Evolutionary conservation across 2,888 invertebrate species (phyloP), one percentile per base, ranked within the genome.

Genomic region (Apomyelois bistriatella): DNA sequence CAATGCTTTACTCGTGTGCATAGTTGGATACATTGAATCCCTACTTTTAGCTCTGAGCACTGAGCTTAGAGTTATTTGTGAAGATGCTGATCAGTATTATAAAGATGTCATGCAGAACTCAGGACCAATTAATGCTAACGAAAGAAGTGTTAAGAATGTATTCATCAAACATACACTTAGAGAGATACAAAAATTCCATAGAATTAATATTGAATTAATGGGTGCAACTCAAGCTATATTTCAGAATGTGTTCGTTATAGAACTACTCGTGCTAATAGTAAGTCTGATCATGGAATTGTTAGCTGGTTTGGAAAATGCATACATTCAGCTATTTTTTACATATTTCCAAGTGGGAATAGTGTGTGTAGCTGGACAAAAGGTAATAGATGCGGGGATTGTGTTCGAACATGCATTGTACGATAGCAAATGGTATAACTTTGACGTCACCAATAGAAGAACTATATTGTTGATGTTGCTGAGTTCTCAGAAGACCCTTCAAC

Each of bases 381-480:
- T 85, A 0, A 73, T 78, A 48, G 79, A 85, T n/a, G 80, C 84
- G 0, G 74, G 72, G 53, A 13, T 59, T 0, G 47, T 52, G 0
- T 82, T 85, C 16, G 77, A 79, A 46, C 53, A 55, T 0, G 74
- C 84, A 0, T 72, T 85, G 0, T 85, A 84, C 35, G 63, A 64
- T 36, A 80, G 79, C 38, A 70, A 78, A 32, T 86, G 85, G 85
- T 85, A 85, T 60, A 76, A 77, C 13, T 83, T 82, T 17, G 70
- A 79, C 47, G 67, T 55, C 0, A 16, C 52, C 1, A 85, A 84
- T 48, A 79, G 68, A 75, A 80, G 70, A 53, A 73, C 72, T 12
- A 71, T 84, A 0, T 52, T 74, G 9, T 40, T 82, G 3, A 74
- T 85, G 58, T 60, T 85, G 17, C 74, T 74, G 51, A 79, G 60